phyloP scores from a whole-genome alignment of 2,888 invertebrate genomes.

The Morinoia aosen region DNA sequence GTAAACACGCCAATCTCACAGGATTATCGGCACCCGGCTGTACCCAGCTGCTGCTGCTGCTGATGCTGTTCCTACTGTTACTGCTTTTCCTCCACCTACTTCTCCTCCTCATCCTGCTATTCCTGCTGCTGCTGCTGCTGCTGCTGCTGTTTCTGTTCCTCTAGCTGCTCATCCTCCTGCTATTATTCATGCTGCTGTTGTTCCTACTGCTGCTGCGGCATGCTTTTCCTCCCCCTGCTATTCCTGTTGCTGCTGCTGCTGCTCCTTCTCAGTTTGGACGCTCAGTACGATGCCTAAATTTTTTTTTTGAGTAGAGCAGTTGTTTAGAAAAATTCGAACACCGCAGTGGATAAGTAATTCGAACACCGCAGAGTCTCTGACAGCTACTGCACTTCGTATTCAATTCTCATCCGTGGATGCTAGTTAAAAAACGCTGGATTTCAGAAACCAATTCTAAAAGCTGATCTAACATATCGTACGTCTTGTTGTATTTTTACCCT shows the following conservation, averaged over 20 bases:
- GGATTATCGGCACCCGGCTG: neutral
- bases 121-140: neutral
- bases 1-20: constrained; percentile 20
- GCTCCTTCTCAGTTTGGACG: neutral
- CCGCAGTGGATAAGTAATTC: too few species aligned
- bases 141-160: neutral
- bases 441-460: too few species aligned
- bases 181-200: neutral
- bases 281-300: neutral
- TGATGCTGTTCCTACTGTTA: too few species aligned
- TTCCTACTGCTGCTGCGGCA: neutral
- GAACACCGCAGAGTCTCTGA: too few species aligned
- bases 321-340: too few species aligned
- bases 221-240: neutral
- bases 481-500: too few species aligned
- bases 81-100: neutral
- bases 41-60: constrained; percentile 17
- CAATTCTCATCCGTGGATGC: too few species aligned
- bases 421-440: too few species aligned
- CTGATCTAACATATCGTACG: too few species aligned
- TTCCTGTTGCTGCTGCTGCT: neutral
- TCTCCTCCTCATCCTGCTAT: neutral
- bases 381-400: too few species aligned
- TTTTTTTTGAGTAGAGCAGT: neutral
- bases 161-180: neutral